Evolutionary conservation across 2,113 vertebrate species (phyloP).

Genomic region (Nestor notabilis): DNA sequence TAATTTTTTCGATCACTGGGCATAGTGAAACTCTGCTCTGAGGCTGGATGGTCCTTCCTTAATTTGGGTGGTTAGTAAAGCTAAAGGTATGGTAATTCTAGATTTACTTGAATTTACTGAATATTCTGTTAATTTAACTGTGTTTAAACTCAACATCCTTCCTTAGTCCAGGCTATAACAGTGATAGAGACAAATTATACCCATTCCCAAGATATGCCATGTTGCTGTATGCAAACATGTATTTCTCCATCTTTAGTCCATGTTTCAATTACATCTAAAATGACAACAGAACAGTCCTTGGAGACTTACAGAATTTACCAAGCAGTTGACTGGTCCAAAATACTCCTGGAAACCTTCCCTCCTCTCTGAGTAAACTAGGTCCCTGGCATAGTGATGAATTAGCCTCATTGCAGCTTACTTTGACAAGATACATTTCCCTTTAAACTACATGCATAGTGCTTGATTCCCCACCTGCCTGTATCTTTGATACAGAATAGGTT

Average conservation of each 20-base stretch:
- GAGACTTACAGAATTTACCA: neutral
- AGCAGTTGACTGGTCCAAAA: neutral
- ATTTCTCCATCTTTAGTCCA: neutral
- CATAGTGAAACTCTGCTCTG: neutral
- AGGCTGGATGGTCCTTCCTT: neutral
- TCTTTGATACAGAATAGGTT: neutral
- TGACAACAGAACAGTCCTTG: neutral
- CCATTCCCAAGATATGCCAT: neutral
- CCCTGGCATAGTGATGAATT: neutral
- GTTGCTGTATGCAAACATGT: neutral
- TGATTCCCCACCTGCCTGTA: neutral
- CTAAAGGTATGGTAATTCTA: neutral
- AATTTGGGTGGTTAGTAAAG: neutral
- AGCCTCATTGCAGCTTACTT: neutral
- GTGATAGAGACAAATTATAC: neutral
- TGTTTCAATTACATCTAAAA: neutral
- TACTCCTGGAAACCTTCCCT: neutral
- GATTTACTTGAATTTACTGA: neutral
- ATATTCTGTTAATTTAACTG: neutral
- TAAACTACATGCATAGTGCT: neutral
- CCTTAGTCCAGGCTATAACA: neutral
- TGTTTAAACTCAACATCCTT: neutral
- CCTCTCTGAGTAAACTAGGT: neutral
- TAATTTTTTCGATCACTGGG: neutral
- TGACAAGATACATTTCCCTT: neutral